phyloP scores from a whole-genome alignment of 2,797 vertebrate species.

The Notolabrus celidotus region DNA sequence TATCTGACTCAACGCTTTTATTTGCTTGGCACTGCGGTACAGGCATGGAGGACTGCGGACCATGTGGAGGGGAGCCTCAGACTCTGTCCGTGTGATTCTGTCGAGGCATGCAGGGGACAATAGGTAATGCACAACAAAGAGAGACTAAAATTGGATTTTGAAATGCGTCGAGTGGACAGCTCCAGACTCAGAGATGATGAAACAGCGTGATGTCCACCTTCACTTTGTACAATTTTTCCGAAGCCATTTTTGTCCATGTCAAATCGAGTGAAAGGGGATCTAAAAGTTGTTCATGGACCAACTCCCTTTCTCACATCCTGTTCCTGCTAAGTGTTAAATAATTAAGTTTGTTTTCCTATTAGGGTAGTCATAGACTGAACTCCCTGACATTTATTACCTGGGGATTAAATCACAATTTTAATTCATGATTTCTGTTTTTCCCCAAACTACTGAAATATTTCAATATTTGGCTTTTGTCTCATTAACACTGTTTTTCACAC shows the following conservation, averaged over 20 bases:
- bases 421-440: neutral
- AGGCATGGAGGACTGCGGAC: slow-evolving; percentile 82
- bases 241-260: slow-evolving; percentile 6
- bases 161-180: slow-evolving; percentile 42
- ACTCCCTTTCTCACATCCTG: slow-evolving; percentile 7
- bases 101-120: slow-evolving; percentile 60
- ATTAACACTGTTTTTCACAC: neutral
- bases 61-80: slow-evolving; percentile 72
- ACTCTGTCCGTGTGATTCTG: slow-evolving; percentile 52
- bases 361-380: slow-evolving; percentile 7
- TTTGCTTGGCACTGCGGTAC: slow-evolving; percentile 87
- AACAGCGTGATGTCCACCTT: slow-evolving; percentile 20
- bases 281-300: slow-evolving; percentile 24
- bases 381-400: neutral
- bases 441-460: neutral
- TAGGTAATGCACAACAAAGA: slow-evolving; percentile 63
- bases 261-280: slow-evolving; percentile 2
- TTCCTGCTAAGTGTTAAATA: slow-evolving; percentile 27
- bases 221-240: neutral
- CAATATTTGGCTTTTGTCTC: neutral
- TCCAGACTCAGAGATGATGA: slow-evolving; percentile 8
- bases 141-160: slow-evolving; percentile 22
- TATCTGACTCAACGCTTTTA: slow-evolving; percentile 89
- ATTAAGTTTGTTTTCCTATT: slow-evolving; percentile 39
- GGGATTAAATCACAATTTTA: neutral